Evolutionary conservation across 2,797 vertebrate species (phyloP).

Genomic region (Enteromius treurensis): DNA sequence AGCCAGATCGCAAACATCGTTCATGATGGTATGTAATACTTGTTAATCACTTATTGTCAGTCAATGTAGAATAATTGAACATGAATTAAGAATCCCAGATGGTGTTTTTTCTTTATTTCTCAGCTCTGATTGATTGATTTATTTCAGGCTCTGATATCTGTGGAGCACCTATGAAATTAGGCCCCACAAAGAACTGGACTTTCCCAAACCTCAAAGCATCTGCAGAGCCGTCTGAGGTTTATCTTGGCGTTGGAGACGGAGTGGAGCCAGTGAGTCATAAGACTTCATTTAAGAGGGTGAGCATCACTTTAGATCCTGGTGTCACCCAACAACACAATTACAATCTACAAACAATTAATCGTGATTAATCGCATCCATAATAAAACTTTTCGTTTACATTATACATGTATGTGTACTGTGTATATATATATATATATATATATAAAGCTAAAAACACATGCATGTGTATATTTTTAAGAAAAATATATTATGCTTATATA

Average conservation of each 20-base stretch:
- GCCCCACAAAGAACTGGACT: slow-evolving; percentile 90
- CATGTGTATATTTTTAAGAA: no score
- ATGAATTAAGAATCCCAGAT: not conserved
- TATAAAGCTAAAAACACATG: no score
- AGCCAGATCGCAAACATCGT: slow-evolving; percentile 68
- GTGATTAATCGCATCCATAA: no score
- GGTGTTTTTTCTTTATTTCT: not conserved
- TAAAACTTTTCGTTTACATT: no score
- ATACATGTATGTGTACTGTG: no score
- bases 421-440: no score
- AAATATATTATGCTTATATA: no score
- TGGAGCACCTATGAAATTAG: slow-evolving; percentile 67
- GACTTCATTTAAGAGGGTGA: slow-evolving; percentile 78
- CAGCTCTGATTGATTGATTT: not conserved
- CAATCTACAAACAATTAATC: not conserved
- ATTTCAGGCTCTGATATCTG: slow-evolving; percentile 54
- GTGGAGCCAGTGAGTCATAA: slow-evolving; percentile 78
- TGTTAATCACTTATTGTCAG: no score
- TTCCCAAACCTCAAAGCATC: slow-evolving; percentile 92
- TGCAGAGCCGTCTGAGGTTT: slow-evolving; percentile 80
- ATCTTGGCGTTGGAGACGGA: slow-evolving; percentile 83
- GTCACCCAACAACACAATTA: not conserved
- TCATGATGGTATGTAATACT: slow-evolving; percentile 76
- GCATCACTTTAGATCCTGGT: slow-evolving; percentile 31
- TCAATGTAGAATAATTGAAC: not conserved